Base-by-base conservation (phyloP, 64 coral and sea anemone species). In the Montipora efflorescens region DNA sequence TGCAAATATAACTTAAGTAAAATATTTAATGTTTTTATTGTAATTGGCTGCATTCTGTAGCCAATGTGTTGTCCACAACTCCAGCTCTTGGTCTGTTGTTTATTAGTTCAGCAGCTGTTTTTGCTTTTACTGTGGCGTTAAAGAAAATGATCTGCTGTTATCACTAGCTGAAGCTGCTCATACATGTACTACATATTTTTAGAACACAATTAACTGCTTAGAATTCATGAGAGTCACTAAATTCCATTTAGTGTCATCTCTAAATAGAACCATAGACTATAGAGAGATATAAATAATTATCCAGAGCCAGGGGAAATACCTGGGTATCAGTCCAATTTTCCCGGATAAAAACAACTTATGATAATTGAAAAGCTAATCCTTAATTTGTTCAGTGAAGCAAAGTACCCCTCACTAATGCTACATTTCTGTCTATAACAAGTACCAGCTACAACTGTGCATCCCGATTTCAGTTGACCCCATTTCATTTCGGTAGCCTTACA, bases 131-230 rank as follows among this genome's bases (percentile, higher is more conserved):
- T 74, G 14, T 25, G 23, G 16, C 23, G 20, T 74, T 74, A 74
- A 74, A 74, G 70, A 74, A 74, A 74, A 74, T 74, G 20, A 74
- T 74, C 70, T 74, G 70, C 70, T 74, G 70, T 74, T 74, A 74
- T 74, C 70, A 74, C 70, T 74, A 19, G 70, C 5, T 74, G 19
- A 74, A 74, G 70, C 70, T 36, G 70, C 19, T 74, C 16, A 74
- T 74, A 74, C 70, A 22, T 74, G 52, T 57, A 57, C 53, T 57
- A 57, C 6, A 57, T 57, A 57, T 57, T 57, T 57, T 57, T 74
- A 57, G 6, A 57, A 8, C 53, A 57, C 53, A 57, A 11, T 57
- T 57, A 57, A 11, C 53, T 57, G 53, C 53, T 57, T 57, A 57
- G 6, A 57, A 6, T 57, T 6, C 10, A 57, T 11, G 5, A 28